Conservation (phyloP, 2,888 invertebrate genomes). For the Argyresthia goedartella region DNA sequence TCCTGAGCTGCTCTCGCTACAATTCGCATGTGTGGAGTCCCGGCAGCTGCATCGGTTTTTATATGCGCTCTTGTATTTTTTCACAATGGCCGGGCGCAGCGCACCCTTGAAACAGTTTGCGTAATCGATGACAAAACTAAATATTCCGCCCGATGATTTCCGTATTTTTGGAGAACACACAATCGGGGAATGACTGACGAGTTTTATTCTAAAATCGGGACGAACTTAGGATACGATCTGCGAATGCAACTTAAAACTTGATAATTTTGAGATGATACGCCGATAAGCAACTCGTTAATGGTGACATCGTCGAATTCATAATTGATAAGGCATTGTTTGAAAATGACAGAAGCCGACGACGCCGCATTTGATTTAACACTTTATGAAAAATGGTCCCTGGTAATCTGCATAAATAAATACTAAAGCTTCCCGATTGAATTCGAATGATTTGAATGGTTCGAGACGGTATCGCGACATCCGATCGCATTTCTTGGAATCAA, state of each 20-base stretch:
- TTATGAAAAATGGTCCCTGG: constrained; percentile 20
- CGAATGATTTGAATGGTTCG: constrained; percentile 27
- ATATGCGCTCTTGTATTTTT: constrained; percentile 67
- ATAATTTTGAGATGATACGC: background rate
- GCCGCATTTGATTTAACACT: constrained; percentile 15
- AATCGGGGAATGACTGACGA: constrained; percentile 16
- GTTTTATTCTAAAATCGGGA: constrained; percentile 7
- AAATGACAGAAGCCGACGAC: constrained; percentile 8
- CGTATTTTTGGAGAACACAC: constrained; percentile 57
- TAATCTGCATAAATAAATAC: constrained; percentile 23
- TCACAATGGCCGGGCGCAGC: constrained; percentile 56
- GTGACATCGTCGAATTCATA: constrained; percentile 11
- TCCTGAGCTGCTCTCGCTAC: constrained; percentile 30
- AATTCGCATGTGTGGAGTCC: constrained; percentile 65
- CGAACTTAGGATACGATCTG: background rate
- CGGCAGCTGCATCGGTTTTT: constrained; percentile 69
- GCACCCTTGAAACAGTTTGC: constrained; percentile 72
- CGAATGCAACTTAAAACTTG: too few relatives aligned
- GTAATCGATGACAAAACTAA: constrained; percentile 72
- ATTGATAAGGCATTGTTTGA: constrained; percentile 20
- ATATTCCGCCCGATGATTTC: constrained; percentile 71
- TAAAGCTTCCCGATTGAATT: constrained; percentile 22
- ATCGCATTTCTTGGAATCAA: constrained; percentile 35
- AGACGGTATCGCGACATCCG: constrained; percentile 31
- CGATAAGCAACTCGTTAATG: background rate